Evolutionary conservation across 2,113 vertebrate genomes (phyloP), one percentile per base, ranked within the genome.

Genomic region (Fregetta grallaria): DNA sequence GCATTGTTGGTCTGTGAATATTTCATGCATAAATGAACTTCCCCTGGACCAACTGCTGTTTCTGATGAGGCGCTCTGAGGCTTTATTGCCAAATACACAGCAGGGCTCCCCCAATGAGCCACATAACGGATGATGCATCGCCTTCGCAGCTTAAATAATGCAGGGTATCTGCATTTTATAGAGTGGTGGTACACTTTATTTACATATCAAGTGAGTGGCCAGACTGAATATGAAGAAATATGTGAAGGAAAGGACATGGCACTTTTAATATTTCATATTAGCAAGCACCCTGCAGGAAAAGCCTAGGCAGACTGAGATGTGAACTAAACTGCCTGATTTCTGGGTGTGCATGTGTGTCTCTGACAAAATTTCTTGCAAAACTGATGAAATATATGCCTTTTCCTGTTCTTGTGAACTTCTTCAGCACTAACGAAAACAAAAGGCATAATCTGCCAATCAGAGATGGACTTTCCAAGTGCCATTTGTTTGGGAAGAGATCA

Each of bases 1-100:
- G 98, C 98, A 98, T 98, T 98, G 98, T 98, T 98, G 98, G 97
- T 98, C 98, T 96, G 97, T 98, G 98, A 98, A 98, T 98, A 98
- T 98, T 98, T 98, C 98, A 98, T 98, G 98, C 98, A 98, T 98
- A 98, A 98, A 98, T 98, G 98, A 98, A 98, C 98, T 98, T 98
- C 97, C 97, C 97, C 98, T 96, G 98, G 98, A 98, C 98, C 98
- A 97, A 98, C 98, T 97, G 97, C 98, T 98, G 98, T 98, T 98
- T 98, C 98, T 98, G 98, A 98, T 98, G 98, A 98, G 98, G 97
- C 98, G 95, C 98, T 98, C 96, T 97, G 95, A 97, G 98, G 98
- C 97, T 98, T 98, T 98, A 98, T 98, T 98, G 98, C 98, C 98
- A 98, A 91, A 98, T 96, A 94, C 98, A 97, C 98, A 98, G 98